These are phyloP conservation scores for Pilophorus perplexus DNA, from an alignment of 2,888 invertebrate species.

Conservation along the genomic window DNA sequence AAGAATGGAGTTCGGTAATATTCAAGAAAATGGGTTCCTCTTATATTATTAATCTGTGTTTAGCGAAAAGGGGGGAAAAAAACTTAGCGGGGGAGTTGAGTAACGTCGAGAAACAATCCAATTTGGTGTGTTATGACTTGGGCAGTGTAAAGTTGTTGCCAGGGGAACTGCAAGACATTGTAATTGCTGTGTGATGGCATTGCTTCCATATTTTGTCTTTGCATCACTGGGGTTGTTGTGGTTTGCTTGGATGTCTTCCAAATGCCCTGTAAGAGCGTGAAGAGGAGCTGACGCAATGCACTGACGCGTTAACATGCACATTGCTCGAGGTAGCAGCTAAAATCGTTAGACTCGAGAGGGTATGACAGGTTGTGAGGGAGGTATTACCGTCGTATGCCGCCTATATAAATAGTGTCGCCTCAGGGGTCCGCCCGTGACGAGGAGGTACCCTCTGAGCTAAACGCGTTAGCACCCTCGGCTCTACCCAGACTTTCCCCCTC, in stretches of 20 bases:
- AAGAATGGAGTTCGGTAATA: no score
- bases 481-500: slow-evolving; percentile 5
- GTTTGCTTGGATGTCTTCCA: not conserved
- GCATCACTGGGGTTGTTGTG: not conserved
- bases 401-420: slow-evolving; percentile 41
- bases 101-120: no score
- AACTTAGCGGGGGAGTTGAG: no score
- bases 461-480: slow-evolving; percentile 3
- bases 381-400: slow-evolving; percentile 37
- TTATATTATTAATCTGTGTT: no score
- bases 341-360: slow-evolving; percentile 12
- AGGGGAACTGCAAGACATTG: no score
- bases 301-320: slow-evolving; percentile 29
- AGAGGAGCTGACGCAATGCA: not conserved
- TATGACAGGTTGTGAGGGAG: slow-evolving; percentile 1
- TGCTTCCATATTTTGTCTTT: no score
- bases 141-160: not conserved
- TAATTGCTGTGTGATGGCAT: no score
- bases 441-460: slow-evolving; percentile 21
- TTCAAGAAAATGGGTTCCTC: no score
- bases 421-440: no score
- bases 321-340: not conserved
- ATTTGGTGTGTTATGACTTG: no score
- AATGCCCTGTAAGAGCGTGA: not conserved
- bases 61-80: no score